A percentile compares a stretch with the other conserved stretches of the same genome.
Conservation (phyloP, 53 echinoderm and acorn worm genomes). For the Luidia sarsii region DNA sequence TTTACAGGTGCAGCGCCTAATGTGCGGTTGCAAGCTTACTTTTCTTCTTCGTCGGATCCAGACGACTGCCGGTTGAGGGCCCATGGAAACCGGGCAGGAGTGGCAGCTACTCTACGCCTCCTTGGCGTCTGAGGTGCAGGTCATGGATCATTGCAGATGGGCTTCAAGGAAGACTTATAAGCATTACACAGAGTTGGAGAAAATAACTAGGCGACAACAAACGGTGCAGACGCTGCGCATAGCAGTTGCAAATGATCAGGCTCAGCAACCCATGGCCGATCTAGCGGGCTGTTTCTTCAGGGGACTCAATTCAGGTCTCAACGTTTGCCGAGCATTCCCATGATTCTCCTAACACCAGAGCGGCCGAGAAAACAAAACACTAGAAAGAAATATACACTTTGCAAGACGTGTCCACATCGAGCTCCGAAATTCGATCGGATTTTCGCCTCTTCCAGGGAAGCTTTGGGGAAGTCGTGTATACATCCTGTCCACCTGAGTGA, state of each 20-base stretch:
- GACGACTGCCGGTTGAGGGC: background rate
- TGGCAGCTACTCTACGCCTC: background rate
- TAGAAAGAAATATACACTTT: too few relatives aligned
- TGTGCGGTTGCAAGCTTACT: background rate
- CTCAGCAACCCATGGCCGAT: background rate
- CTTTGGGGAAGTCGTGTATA: too few relatives aligned
- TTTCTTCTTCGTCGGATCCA: background rate
- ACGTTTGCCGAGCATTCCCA: background rate
- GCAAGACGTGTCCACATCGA: too few relatives aligned
- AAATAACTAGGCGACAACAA: background rate
- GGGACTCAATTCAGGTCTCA: background rate
- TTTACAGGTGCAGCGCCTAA: background rate
- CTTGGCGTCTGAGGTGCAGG: background rate
- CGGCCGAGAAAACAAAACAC: too few relatives aligned
- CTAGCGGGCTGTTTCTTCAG: background rate
- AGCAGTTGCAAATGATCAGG: background rate
- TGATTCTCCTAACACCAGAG: too few relatives aligned
- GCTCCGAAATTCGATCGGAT: too few relatives aligned
- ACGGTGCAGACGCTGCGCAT: background rate
- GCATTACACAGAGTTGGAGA: conserved; percentile 1
- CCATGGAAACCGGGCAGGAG: background rate
- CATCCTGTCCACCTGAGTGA: too few relatives aligned
- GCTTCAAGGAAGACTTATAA: background rate
- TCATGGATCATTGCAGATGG: conserved; percentile 6
- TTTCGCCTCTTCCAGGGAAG: too few relatives aligned